Evolutionary conservation across 2,113 vertebrate species (phyloP).

Genomic region (Glaucomys volans): DNA sequence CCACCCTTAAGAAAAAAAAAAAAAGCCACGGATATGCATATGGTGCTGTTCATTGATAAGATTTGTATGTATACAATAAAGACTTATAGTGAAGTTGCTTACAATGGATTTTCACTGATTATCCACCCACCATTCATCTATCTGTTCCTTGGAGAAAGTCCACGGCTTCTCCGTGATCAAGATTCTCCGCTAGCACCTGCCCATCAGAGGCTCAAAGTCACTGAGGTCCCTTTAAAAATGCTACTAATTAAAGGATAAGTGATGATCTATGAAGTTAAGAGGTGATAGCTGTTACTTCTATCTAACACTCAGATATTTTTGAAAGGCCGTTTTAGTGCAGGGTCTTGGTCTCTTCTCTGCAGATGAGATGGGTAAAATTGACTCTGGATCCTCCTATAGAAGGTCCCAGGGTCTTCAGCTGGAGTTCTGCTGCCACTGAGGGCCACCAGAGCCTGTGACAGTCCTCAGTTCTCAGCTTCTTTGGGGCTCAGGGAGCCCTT

Average conservation of each 20-base stretch:
- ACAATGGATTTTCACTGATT: constrained; percentile 56
- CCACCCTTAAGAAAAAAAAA: constrained; percentile 71
- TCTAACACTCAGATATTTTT: not conserved
- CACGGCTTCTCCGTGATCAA: not conserved
- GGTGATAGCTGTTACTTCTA: not conserved
- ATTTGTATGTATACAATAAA: constrained; percentile 80
- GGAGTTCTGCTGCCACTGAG: accelerated
- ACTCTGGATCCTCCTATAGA: not conserved
- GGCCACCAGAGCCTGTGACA: too few species aligned
- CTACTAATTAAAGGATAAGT: not conserved
- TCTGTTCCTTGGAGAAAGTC: not conserved
- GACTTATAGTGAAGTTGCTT: constrained; percentile 67
- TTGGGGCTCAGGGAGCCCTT: too few species aligned
- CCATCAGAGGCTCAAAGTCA: not conserved
- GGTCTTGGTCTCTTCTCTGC: not conserved
- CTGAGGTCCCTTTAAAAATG: not conserved
- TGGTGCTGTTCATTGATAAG: constrained; percentile 87
- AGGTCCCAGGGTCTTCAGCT: accelerated
- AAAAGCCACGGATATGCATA: constrained; percentile 84
- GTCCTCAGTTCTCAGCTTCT: not conserved
- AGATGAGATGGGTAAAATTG: not conserved
- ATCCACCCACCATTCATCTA: not conserved
- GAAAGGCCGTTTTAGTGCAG: not conserved
- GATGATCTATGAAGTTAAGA: not conserved
- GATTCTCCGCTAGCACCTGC: not conserved